Evolutionary conservation across 2,797 vertebrate genomes (phyloP).

Genomic region (Paguma larvata): DNA sequence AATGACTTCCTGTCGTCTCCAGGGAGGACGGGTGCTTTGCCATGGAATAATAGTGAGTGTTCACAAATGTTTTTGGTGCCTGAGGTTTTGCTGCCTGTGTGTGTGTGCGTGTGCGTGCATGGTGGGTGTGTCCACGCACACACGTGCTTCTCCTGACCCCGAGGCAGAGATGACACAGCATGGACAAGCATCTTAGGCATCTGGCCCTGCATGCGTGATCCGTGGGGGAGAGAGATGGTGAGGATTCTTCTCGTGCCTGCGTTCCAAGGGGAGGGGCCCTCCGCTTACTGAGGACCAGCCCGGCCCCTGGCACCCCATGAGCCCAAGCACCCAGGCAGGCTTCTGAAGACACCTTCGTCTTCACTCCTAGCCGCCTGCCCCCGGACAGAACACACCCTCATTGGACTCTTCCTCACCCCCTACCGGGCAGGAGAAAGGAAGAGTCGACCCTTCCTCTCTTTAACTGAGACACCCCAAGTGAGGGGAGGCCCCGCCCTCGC

Average conservation of each 20-base stretch:
- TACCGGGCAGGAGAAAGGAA: not conserved
- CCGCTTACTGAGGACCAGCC: not conserved
- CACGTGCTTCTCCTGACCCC: not conserved
- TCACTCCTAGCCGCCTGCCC: not conserved
- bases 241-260: not conserved
- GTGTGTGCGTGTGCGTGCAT: too few relatives aligned
- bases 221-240: not conserved
- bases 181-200: not conserved
- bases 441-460: not conserved
- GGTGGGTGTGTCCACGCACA: fast-evolving
- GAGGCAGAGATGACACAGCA: not conserved
- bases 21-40: too few relatives aligned
- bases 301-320: not conserved
- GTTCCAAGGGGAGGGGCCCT: not conserved
- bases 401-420: not conserved
- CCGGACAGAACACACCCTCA: not conserved
- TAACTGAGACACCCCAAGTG: not conserved
- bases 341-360: not conserved
- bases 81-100: not conserved
- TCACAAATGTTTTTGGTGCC: not conserved
- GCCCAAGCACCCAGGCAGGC: too few relatives aligned
- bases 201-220: fast-evolving
- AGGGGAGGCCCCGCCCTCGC: not conserved
- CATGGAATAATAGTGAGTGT: too few relatives aligned
- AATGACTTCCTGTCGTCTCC: not conserved